Conservation (phyloP, 2,113 vertebrate genomes). For the Lycocorax pyrrhopterus region DNA sequence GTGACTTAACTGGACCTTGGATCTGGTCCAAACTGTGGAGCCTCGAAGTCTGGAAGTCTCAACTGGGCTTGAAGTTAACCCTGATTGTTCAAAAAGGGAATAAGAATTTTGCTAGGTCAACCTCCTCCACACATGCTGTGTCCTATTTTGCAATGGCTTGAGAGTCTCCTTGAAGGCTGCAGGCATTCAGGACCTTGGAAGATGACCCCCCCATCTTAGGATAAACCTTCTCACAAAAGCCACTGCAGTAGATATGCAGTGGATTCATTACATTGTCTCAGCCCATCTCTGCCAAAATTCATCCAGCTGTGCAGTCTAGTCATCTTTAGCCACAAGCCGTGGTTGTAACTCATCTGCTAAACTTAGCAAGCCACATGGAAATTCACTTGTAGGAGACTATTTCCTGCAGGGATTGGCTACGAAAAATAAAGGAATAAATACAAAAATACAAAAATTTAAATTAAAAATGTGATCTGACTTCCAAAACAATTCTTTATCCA, state of each 20-base stretch:
- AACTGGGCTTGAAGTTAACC: not conserved
- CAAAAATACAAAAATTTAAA: not conserved
- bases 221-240: not conserved
- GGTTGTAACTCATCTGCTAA: not conserved
- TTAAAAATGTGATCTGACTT: slow-evolving; percentile 1
- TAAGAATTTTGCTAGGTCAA: slow-evolving; percentile 2
- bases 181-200: not conserved
- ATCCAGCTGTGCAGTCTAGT: not conserved
- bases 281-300: not conserved
- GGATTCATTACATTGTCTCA: not conserved
- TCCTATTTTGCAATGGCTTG: not conserved
- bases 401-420: not conserved
- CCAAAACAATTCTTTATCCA: not conserved
- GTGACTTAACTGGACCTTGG: slow-evolving; percentile 44
- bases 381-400: not conserved
- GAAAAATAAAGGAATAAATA: not conserved
- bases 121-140: not conserved
- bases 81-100: slow-evolving; percentile 19
- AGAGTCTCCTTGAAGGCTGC: not conserved
- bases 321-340: not conserved
- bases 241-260: not conserved
- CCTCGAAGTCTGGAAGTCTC: slow-evolving; percentile 26
- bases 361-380: not conserved
- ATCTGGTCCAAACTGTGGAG: slow-evolving; percentile 38
- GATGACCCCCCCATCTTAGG: not conserved